Evolutionary conservation across 2,797 vertebrate species (phyloP), one percentile per base, ranked within the genome.

Genomic region (Silurus aristotelis): DNA sequence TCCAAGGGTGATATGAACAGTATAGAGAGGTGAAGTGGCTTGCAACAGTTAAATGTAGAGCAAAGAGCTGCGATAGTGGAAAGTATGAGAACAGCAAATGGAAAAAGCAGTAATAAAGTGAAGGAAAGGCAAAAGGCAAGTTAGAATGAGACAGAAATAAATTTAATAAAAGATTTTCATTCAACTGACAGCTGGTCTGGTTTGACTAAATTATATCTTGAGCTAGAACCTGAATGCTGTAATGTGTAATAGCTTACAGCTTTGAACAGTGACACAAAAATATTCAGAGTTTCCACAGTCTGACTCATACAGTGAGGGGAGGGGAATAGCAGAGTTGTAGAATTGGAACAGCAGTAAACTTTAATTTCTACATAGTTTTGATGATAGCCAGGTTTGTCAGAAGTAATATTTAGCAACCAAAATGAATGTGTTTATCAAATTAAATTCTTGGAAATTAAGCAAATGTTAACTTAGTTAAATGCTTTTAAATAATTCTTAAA

Each of bases 261-360:
- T 94, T 94, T 94, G 90, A 91, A 92, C 91, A 89, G 93, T 91
- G 91, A 92, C 77, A 87, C 89, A 84, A 93, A 91, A 94, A 94
- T 92, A 94, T 95, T 95, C 95, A 95, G 93, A 95, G 91, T 95
- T 96, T 95, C 95, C 95, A 96, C 89, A 81, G 88, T 91, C 88
- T 92, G 93, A 94, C 91, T 94, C 93, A 83, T 46, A 75, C 31
- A 82, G 66, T 25, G 55, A 83, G 6, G 17, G 61, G 81, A 77
- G 19, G 63, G 61, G 60, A 63, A 86, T 13, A 56, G 66, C 72
- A 83, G 72, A 46, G 8, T 86, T 10, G 10, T 66, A 56, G 31
- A 70, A 82, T 13, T 31, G 38, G 71, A 68, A 48, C 31, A 66
- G 76, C 31, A 76, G 60, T 31, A 58, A 14, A 22, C 27, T 43